Evolutionary conservation across 2,113 vertebrate genomes (phyloP).

Genomic region (Myocastor coypus): DNA sequence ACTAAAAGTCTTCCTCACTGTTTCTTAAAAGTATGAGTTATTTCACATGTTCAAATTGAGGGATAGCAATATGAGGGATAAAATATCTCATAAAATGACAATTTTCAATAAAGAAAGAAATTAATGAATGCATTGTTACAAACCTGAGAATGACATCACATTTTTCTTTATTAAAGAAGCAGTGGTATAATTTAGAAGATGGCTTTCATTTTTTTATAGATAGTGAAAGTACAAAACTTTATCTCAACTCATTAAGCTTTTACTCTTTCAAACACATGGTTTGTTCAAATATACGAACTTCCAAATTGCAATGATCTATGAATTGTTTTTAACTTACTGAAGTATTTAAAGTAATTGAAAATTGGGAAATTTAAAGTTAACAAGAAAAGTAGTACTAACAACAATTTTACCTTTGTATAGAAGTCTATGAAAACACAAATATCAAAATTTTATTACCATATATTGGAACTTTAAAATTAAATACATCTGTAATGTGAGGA

Average conservation of each 20-base stretch:
- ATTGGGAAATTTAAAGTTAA: slow-evolving; percentile 65
- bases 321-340: slow-evolving; percentile 60
- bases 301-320: slow-evolving; percentile 1
- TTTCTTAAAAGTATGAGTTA: slow-evolving; percentile 1
- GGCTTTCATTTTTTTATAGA: slow-evolving; percentile 19
- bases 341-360: slow-evolving; percentile 50
- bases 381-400: slow-evolving; percentile 62
- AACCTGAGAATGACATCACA: neutral
- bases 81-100: slow-evolving; percentile 26
- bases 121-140: neutral
- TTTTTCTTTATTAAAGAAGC: slow-evolving; percentile 60
- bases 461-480: slow-evolving; percentile 61
- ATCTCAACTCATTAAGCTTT: neutral
- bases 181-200: slow-evolving; percentile 53
- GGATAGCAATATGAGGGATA: neutral
- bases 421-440: neutral
- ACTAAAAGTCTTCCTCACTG: neutral
- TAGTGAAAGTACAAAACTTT: slow-evolving; percentile 11
- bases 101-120: slow-evolving; percentile 45
- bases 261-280: slow-evolving; percentile 41
- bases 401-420: slow-evolving; percentile 31
- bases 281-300: slow-evolving; percentile 43
- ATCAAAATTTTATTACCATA: neutral
- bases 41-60: slow-evolving; percentile 7
- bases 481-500: slow-evolving; percentile 6